Base-by-base conservation (phyloP, 2,888 invertebrate species). In the Agrilus biguttatus region DNA sequence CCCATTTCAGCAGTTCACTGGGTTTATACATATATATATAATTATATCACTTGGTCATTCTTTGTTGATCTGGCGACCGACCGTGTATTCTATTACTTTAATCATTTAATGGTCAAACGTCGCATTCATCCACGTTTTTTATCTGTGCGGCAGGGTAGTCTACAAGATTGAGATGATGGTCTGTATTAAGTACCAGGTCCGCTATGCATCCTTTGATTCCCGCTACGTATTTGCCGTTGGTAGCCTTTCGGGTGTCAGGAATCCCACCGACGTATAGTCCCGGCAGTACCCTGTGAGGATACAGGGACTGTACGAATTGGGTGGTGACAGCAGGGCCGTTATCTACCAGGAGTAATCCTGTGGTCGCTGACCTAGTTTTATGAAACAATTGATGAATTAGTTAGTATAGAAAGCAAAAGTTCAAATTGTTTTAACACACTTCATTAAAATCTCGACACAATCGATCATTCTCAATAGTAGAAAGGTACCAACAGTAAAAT, bases 301-400 rank as follows among this genome's bases (percentile, higher is more conserved):
- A 80, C 49, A 89, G 74, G 58, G 80, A 80, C 40, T 92, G 92
- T 1, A 89, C 89, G 10, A 91, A 84, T 53, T 83, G 79, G 39
- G 82, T 80, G 1, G 85, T 83, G 21, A 83, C 74, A 5, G 85
- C 80, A 41, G 84, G 83, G 41, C 85, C 78, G 37, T 86, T 86
- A 66, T 95, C 93, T n/a, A 95, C 85, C 55, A 87, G 82, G 41
- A 95, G 67, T 21, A 84, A 81, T 8, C 90, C 90, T 8, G 28
- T 28, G 10, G 28, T 28, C 28, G 28, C 2, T 28, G 28, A 28
- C 28, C 28, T 28, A 3, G 10, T 28, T 28, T 2, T 10, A 28
- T 10, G 2, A 28, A 28, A 28, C 8, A 28, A 10, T 10, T 2
- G 2, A 8, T 10, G 4, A 28, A 3, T 28, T 28, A 28, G 28